A percentile compares a stretch with the other conserved stretches of the same genome.
Conservation (phyloP, 1,140 invertebrate genomes). For the Brachionus plicatilis region DNA sequence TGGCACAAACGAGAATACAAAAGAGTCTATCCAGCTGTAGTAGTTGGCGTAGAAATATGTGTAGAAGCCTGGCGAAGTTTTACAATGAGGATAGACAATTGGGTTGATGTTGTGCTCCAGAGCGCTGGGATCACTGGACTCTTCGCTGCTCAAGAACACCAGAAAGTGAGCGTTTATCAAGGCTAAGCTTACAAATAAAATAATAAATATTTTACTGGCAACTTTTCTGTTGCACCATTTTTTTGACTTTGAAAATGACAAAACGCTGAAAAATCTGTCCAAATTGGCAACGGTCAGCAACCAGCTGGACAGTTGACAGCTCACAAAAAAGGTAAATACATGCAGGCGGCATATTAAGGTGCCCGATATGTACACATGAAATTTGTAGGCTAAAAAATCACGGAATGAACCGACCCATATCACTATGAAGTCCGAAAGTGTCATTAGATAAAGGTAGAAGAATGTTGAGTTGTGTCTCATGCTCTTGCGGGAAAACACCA, state of each 20-base stretch:
- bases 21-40: slow-evolving; percentile 35
- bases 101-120: not conserved
- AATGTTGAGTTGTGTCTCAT: slow-evolving; percentile 33
- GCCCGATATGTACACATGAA: slow-evolving; percentile 16
- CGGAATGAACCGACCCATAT: slow-evolving; percentile 36
- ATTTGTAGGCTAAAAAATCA: slow-evolving; percentile 33
- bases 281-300: slow-evolving; percentile 24
- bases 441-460: slow-evolving; percentile 33
- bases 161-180: slow-evolving; percentile 36
- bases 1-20: slow-evolving; percentile 32
- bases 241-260: not conserved
- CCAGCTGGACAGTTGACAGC: slow-evolving; percentile 34
- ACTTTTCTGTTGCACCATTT: not conserved
- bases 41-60: slow-evolving; percentile 19
- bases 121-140: not conserved
- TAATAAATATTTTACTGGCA: not conserved
- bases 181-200: not conserved
- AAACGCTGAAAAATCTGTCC: slow-evolving; percentile 11
- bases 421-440: slow-evolving; percentile 15
- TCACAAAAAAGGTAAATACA: slow-evolving; percentile 21
- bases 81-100: not conserved
- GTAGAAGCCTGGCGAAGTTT: not conserved
- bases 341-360: slow-evolving; percentile 3
- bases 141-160: not conserved
- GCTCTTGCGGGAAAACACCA: not conserved